phyloP scores from a whole-genome alignment of 2,888 invertebrate genomes.

The Panopea generosa region DNA sequence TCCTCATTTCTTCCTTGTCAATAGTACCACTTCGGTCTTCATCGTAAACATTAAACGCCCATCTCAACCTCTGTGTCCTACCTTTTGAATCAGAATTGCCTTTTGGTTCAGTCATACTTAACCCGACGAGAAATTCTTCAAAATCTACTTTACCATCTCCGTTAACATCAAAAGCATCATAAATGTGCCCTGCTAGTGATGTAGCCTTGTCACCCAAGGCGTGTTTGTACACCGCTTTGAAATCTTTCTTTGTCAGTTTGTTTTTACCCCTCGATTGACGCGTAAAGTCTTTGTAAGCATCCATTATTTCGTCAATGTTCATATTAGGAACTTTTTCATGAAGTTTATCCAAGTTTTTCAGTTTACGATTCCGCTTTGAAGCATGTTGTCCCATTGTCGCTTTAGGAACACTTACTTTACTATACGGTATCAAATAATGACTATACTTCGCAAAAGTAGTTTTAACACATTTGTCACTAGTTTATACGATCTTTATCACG shows the following conservation, averaged over 20 bases:
- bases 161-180: conserved; percentile 53
- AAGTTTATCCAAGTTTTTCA: conserved; percentile 32
- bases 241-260: conserved; percentile 33
- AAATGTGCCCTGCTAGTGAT: conserved; percentile 47
- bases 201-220: conserved; percentile 43
- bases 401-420: no score
- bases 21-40: conserved; percentile 59
- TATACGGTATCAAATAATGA: no score
- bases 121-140: conserved; percentile 62
- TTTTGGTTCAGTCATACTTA: conserved; percentile 51
- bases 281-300: conserved; percentile 42
- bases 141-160: conserved; percentile 55
- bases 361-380: conserved; percentile 16
- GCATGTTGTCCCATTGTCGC: conserved; percentile 14
- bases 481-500: no score
- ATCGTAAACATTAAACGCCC: conserved; percentile 61
- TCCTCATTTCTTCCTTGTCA: conserved; percentile 54
- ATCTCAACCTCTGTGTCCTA: conserved; percentile 37
- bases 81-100: conserved; percentile 10
- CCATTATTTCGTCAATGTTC: conserved; percentile 49
- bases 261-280: conserved; percentile 30
- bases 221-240: conserved; percentile 51
- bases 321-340: conserved; percentile 49
- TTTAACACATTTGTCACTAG: no score
- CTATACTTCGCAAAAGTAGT: no score